Conservation (phyloP, 2,797 vertebrate species). For the Streptopelia turtur region DNA sequence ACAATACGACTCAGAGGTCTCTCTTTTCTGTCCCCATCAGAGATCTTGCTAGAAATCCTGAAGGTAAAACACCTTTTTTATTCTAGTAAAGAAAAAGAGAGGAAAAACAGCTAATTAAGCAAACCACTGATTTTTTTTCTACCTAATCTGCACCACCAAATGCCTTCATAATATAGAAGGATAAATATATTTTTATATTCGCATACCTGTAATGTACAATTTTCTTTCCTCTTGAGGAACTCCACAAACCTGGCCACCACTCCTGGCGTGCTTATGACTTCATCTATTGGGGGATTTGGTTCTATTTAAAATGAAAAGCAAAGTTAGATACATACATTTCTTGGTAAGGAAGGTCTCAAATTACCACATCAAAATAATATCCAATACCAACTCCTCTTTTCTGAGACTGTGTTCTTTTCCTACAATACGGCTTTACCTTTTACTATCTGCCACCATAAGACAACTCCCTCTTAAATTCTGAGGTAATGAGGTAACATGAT, state of each 20-base stretch:
- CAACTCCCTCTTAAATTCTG: background rate
- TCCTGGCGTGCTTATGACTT: conserved; percentile 94
- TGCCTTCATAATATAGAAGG: background rate
- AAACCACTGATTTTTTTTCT: background rate
- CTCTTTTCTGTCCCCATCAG: background rate
- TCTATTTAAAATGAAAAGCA: conserved; percentile 80
- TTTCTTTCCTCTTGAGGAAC: conserved; percentile 83
- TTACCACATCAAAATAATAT: background rate
- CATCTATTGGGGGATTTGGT: conserved; percentile 96
- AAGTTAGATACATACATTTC: background rate
- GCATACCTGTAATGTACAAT: conserved; percentile 84
- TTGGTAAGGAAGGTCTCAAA: background rate
- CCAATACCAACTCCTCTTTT: background rate
- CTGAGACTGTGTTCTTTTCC: background rate
- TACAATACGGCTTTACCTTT: background rate
- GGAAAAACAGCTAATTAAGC: background rate
- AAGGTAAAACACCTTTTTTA: background rate
- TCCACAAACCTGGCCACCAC: conserved; percentile 97
- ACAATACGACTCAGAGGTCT: background rate
- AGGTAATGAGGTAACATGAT: background rate
- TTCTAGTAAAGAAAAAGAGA: background rate
- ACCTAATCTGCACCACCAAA: background rate
- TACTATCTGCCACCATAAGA: background rate
- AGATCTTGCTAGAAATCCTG: background rate
- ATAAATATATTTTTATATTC: background rate